Base-by-base conservation (phyloP, 1,140 invertebrate species). In the Drosophila sproati region DNA sequence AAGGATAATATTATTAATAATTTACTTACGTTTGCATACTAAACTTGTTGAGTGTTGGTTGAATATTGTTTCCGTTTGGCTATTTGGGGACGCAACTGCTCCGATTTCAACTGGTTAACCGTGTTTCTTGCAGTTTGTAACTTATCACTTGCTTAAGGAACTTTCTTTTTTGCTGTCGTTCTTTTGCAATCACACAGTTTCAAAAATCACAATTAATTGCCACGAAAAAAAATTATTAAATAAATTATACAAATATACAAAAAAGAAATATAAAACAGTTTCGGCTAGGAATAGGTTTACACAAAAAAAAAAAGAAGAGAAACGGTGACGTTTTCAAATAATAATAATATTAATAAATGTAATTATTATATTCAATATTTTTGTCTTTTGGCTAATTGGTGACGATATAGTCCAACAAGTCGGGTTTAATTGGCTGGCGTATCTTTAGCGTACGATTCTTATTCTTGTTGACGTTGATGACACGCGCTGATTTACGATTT, bases 81-180 rank as follows among this genome's bases (percentile, higher is more conserved):
- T 39, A 39, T 43, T 43, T 43, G 3, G 3, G 10, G 39, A 2
- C 2, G 39, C 39, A n/a, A 3, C 39, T 43, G 39, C 39, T 43
- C 10, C 39, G n/a, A 10, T 41, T 41, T 41, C 10, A 2, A 6
- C 3, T 41, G 8, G 39, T 8, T 41, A 41, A 43, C n/a, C 39
- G 39, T 43, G 28, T 45, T 57, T 39, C 70, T 12, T 71, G 45
- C 41, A 34, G 54, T 80, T 80, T 80, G 52, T 47, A 66, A 67
- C 48, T 81, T 87, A 87, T 87, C 85, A 88, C 85, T 88, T 89
- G 63, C 70, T 85, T 83, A 85, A 89, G 83, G 85, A 88, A 88
- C 83, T 88, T 88, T 88, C 70, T 77, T 88, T 88, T 70, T 82
- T 73, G 63, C 54, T 77, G 28, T 60, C 29, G 72, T 77, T 81